Base-by-base conservation (phyloP, 2,888 invertebrate species). In the Cheilosia scutellata region DNA sequence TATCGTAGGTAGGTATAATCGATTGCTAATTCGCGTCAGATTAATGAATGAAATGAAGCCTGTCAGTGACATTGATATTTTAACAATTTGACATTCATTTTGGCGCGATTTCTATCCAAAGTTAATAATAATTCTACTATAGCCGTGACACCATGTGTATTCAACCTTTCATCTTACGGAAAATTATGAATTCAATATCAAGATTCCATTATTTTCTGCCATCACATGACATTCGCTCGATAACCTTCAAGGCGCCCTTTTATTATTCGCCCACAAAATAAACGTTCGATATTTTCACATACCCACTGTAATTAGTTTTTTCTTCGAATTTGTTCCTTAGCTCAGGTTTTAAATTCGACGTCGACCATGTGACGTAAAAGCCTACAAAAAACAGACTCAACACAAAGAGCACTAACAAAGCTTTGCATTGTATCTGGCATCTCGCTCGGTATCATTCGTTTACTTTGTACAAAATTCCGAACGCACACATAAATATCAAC, bases 331-430 rank as follows among this genome's bases (percentile, higher is more conserved):
- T 31, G 20, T 60, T 31, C 29, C 5, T 53, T 42, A 58, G 47
- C 33, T 60, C 68, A 60, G 44, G 44, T 60, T 76, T 62, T 60
- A 65, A 76, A 71, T 77, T 66, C 29, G 9, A 62, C 31, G n/a
- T n/a, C n/a, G n/a, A n/a, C n/a, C 62, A 37, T 68, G 75, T 84
- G 79, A 84, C 84, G 83, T 71, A 63, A 72, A 78, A 60, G 47
- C 29, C 11, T 40, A 13, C 60, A 60, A 74, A 68, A 74, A 55
- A 47, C n/a, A 5, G n/a, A 76, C 68, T 57, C 68, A 80, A 51
- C 13, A 80, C 66, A 57, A 63, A 75, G 60, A 78, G 53, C 16
- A 47, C 49, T 16, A 65, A 55, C 37, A 29, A 42, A 71, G 53
- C 29, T 77, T 77, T 65, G 53, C 42, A 25, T 58, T 76, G 47